Percentiles rank a stretch among this genome's conserved stretches.
phyloP scores from a whole-genome alignment of 1,140 invertebrate species.

The Drosophila tropicalis region DNA sequence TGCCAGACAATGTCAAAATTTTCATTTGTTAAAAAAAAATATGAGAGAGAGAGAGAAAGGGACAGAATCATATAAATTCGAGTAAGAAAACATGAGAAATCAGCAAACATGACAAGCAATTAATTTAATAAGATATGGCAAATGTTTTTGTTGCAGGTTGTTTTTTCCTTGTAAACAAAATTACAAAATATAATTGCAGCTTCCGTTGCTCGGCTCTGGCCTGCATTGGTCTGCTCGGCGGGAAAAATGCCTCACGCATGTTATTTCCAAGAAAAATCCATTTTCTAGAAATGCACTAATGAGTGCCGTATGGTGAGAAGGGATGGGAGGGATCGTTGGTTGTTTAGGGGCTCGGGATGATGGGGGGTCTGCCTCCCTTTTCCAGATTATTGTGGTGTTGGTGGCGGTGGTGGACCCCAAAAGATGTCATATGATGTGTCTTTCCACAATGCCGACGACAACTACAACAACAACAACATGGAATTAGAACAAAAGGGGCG shows the following conservation, averaged over 20 bases:
- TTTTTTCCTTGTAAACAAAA: slow-evolving; percentile 48
- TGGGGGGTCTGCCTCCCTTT: slow-evolving; percentile 23
- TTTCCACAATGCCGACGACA: slow-evolving; percentile 70
- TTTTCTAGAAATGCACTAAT: slow-evolving; percentile 53
- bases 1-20: slow-evolving; percentile 66
- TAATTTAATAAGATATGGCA: slow-evolving; percentile 60
- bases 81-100: slow-evolving; percentile 48
- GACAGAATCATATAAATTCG: neutral
- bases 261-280: slow-evolving; percentile 72
- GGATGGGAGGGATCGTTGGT: neutral
- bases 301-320: slow-evolving; percentile 40
- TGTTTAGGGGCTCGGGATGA: no score
- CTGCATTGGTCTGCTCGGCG: slow-evolving; percentile 21
- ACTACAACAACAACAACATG: slow-evolving; percentile 26
- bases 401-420: slow-evolving; percentile 69
- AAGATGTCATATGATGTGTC: slow-evolving; percentile 44
- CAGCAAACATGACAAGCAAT: slow-evolving; percentile 70
- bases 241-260: slow-evolving; percentile 69
- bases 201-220: slow-evolving; percentile 48
- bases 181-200: slow-evolving; percentile 76
- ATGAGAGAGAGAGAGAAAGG: neutral
- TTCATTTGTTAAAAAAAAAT: slow-evolving; percentile 50
- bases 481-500: slow-evolving; percentile 64
- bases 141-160: slow-evolving; percentile 7
- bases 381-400: slow-evolving; percentile 73